These are phyloP conservation scores for Pseudomyrmex cubaensis DNA, from an alignment of 1,140 invertebrate species.

Conservation along the genomic window DNA sequence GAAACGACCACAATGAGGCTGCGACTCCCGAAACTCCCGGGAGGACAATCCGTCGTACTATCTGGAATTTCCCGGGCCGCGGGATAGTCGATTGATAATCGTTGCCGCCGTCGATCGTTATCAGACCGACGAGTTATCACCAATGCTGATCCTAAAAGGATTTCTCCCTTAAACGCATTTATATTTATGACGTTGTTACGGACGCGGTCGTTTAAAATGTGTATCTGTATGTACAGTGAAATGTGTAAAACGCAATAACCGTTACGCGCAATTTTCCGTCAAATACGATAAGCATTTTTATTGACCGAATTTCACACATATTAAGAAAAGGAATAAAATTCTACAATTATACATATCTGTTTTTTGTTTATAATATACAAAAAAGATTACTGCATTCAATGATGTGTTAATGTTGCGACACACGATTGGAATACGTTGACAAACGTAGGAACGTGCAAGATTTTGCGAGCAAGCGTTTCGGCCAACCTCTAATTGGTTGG, in stretches of 20 bases:
- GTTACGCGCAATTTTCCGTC: background rate
- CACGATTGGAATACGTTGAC: background rate
- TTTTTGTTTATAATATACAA: background rate
- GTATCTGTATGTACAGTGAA: background rate
- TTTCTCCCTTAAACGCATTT: conserved; percentile 8
- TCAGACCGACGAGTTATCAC: conserved; percentile 27
- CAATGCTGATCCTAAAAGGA: conserved; percentile 21
- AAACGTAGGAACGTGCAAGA: background rate
- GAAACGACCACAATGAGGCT: conserved; percentile 48
- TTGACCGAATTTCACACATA: conserved; percentile 9
- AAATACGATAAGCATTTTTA: background rate
- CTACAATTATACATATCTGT: background rate
- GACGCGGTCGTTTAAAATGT: conserved; percentile 30
- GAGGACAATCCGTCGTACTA: conserved; percentile 32
- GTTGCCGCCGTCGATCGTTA: conserved; percentile 36
- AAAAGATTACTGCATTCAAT: background rate
- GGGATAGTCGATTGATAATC: conserved; percentile 51
- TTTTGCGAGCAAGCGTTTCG: background rate
- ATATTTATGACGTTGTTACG: conserved; percentile 49
- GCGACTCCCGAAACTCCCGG: conserved; percentile 37
- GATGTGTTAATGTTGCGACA: background rate
- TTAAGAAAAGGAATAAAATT: background rate
- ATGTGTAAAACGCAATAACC: conserved; percentile 1
- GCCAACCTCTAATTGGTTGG: conserved; percentile 18
- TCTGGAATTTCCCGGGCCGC: conserved; percentile 32